Evolutionary conservation across 1,140 invertebrate species (phyloP).

Genomic region (Aphelenchoides besseyi): DNA sequence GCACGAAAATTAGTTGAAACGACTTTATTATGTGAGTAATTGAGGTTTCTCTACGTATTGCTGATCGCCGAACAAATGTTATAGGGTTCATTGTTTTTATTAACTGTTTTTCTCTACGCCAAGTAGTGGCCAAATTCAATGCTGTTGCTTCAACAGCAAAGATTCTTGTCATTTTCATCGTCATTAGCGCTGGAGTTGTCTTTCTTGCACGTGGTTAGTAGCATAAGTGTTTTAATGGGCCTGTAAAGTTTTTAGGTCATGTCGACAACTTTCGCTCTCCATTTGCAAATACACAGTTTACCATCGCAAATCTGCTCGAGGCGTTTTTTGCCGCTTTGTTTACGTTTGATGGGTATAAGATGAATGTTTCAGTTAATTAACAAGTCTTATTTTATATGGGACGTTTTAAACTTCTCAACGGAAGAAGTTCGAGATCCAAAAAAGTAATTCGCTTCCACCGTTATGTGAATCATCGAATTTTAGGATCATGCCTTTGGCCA

Average conservation of each 20-base stretch:
- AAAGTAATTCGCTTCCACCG: neutral
- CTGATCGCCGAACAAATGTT: too few relatives aligned
- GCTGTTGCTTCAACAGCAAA: constrained; percentile 3
- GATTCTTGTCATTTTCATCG: constrained; percentile 13
- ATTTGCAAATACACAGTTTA: neutral
- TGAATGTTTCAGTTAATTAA: too few relatives aligned
- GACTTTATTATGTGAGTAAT: constrained; percentile 5
- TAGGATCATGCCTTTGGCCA: constrained; percentile 15
- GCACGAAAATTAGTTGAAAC: constrained; percentile 17
- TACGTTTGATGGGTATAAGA: too few relatives aligned
- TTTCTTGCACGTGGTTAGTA: neutral
- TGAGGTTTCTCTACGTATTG: neutral
- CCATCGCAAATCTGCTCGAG: neutral
- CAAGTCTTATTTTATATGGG: constrained; percentile 10
- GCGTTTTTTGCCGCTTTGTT: constrained; percentile 17
- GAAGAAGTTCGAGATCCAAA: constrained; percentile 18
- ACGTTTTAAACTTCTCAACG: constrained; percentile 5
- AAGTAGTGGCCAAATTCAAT: constrained; percentile 14
- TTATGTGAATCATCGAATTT: neutral
- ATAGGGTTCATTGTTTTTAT: constrained; percentile 4
- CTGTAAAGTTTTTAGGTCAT: neutral
- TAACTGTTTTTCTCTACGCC: constrained; percentile 11
- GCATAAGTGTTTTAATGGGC: neutral
- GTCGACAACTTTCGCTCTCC: neutral
- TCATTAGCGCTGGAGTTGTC: neutral